phyloP scores from a whole-genome alignment of 2,797 vertebrate species.

The Lophotriccus pileatus region DNA sequence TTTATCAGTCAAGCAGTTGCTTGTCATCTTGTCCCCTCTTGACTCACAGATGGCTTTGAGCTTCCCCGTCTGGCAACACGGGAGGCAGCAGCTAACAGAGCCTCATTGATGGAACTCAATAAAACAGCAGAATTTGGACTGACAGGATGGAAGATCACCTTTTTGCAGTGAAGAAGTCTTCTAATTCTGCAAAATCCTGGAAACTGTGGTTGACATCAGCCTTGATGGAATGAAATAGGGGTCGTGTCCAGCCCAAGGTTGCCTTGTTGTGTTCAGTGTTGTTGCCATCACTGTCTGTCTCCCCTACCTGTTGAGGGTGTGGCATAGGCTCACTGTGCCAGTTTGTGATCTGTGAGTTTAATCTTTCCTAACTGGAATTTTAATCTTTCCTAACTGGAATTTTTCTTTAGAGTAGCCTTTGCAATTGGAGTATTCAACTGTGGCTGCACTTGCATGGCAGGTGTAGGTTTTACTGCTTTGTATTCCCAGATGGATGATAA shows the following conservation, averaged over 20 bases:
- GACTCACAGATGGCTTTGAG: slow-evolving; percentile 44
- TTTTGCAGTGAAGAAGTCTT: not conserved
- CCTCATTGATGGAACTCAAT: not conserved
- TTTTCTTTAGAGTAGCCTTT: not conserved
- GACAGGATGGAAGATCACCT: not conserved
- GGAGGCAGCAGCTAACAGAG: slow-evolving; percentile 3
- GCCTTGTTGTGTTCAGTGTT: not conserved
- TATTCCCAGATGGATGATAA: not conserved
- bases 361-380: not conserved
- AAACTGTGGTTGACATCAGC: not conserved
- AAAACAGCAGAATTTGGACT: not conserved
- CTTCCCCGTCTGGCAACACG: slow-evolving; percentile 24
- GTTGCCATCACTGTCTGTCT: not conserved
- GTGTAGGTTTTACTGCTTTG: not conserved
- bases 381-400: not conserved
- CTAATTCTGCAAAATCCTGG: not conserved
- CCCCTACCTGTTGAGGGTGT: not conserved
- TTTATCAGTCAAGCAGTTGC: slow-evolving; percentile 42
- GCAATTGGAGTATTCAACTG: not conserved
- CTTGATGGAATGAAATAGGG: not conserved
- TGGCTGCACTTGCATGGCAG: not conserved
- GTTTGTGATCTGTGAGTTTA: not conserved
- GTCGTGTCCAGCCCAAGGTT: not conserved
- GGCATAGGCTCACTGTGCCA: not conserved
- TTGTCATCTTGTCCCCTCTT: slow-evolving; percentile 48